Conservation (phyloP, 1,140 invertebrate genomes). For the Heliconius eleuchia region DNA sequence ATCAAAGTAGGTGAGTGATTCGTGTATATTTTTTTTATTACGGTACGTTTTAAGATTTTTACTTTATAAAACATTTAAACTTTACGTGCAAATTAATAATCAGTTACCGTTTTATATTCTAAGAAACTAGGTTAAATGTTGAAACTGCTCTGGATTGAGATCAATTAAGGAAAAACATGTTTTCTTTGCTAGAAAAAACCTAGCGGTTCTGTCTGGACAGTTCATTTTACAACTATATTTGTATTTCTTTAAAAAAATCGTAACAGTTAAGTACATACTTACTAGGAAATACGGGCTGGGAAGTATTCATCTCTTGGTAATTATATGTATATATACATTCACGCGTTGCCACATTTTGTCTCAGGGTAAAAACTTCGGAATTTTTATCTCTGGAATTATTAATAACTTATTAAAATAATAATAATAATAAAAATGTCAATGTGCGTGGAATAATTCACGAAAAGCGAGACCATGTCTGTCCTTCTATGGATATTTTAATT, state of each 20-base stretch:
- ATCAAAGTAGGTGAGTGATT: slow-evolving; percentile 52
- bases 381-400: too few relatives aligned
- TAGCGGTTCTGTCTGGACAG: neutral
- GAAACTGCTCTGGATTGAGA: neutral
- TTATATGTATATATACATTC: neutral
- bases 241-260: neutral
- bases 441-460: too few relatives aligned
- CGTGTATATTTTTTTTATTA: neutral
- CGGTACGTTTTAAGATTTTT: too few relatives aligned
- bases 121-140: neutral
- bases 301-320: neutral
- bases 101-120: neutral
- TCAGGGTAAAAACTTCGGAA: too few relatives aligned
- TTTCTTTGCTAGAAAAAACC: neutral
- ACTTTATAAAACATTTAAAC: too few relatives aligned
- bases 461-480: too few relatives aligned
- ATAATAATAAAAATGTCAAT: too few relatives aligned
- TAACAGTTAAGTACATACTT: neutral
- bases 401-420: too few relatives aligned
- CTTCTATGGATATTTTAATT: too few relatives aligned
- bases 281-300: neutral
- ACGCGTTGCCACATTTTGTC: too few relatives aligned
- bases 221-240: neutral
- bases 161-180: slow-evolving; percentile 8
- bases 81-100: neutral